These are phyloP conservation scores for Bucorvus abyssinicus DNA, from an alignment of 2,797 vertebrate genomes.

Conservation along the genomic window DNA sequence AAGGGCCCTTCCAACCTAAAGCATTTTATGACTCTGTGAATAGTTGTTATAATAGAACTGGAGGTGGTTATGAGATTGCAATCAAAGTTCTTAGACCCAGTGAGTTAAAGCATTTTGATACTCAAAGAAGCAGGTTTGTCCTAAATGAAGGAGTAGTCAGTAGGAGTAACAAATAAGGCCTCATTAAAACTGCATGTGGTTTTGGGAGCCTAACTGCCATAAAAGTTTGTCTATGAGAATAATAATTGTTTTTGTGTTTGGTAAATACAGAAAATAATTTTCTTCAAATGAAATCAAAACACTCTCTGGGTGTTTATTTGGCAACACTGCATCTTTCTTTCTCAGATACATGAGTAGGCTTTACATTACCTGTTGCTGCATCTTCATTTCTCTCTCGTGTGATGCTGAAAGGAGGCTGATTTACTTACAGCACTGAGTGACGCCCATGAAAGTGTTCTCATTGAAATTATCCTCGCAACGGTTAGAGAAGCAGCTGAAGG, in stretches of 20 bases:
- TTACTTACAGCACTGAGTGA: slow-evolving; percentile 76
- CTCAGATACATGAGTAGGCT: neutral
- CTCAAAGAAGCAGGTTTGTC: neutral
- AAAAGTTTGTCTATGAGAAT: neutral
- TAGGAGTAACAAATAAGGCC: neutral
- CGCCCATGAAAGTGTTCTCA: slow-evolving; percentile 77
- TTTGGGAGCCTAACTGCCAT: neutral
- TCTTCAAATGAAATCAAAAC: neutral
- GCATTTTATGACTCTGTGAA: neutral
- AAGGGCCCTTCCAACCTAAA: neutral
- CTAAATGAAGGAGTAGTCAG: neutral
- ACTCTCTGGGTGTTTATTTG: neutral
- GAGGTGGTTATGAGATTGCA: neutral
- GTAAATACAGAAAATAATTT: neutral
- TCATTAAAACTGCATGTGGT: neutral
- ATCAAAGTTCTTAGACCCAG: neutral
- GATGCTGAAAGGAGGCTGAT: slow-evolving; percentile 26
- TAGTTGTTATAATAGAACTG: neutral
- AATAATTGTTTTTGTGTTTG: neutral
- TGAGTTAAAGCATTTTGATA: neutral
- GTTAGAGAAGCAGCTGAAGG: slow-evolving; percentile 88
- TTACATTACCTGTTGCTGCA: neutral
- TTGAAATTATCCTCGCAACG: slow-evolving; percentile 85
- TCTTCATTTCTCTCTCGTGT: neutral
- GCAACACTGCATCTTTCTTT: neutral